Conservation (phyloP, 2,888 invertebrate genomes). For the Lacanobia oleracea region DNA sequence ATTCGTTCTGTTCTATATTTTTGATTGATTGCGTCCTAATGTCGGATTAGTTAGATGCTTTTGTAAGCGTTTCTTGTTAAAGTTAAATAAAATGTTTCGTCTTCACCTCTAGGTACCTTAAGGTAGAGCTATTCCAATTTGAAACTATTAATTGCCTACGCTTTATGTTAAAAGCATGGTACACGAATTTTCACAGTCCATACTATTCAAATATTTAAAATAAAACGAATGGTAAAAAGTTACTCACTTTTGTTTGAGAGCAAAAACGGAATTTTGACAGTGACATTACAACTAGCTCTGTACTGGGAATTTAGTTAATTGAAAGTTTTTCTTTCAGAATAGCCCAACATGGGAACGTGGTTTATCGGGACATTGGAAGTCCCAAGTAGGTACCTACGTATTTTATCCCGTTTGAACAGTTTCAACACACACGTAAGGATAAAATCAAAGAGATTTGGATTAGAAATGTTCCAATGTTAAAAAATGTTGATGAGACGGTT, state of each 20-base stretch:
- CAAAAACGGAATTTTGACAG: conserved; percentile 12
- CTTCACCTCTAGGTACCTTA: neutral
- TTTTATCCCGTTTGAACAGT: neutral
- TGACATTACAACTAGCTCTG: conserved; percentile 8
- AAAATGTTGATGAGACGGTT: neutral
- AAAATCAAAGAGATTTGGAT: neutral
- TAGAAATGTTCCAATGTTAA: too few relatives aligned
- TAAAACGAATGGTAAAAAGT: neutral
- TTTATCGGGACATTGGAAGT: neutral
- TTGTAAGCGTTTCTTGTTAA: conserved; percentile 41
- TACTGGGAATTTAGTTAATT: conserved; percentile 9
- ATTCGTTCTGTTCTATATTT: conserved; percentile 71
- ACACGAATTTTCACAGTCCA: neutral
- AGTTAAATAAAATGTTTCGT: conserved; percentile 33
- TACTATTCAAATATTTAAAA: conserved; percentile 5
- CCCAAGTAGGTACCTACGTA: neutral
- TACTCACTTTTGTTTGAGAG: neutral
- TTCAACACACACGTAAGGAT: neutral
- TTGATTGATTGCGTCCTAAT: conserved; percentile 80
- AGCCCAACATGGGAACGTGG: neutral
- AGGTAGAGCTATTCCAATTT: neutral
- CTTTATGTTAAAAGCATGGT: conserved; percentile 2
- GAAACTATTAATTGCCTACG: neutral
- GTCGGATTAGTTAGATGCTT: conserved; percentile 74
- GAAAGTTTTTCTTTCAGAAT: conserved; percentile 25